These are phyloP conservation scores for Seriola dumerili DNA, from an alignment of 2,113 vertebrate genomes.

Conservation along the genomic window DNA sequence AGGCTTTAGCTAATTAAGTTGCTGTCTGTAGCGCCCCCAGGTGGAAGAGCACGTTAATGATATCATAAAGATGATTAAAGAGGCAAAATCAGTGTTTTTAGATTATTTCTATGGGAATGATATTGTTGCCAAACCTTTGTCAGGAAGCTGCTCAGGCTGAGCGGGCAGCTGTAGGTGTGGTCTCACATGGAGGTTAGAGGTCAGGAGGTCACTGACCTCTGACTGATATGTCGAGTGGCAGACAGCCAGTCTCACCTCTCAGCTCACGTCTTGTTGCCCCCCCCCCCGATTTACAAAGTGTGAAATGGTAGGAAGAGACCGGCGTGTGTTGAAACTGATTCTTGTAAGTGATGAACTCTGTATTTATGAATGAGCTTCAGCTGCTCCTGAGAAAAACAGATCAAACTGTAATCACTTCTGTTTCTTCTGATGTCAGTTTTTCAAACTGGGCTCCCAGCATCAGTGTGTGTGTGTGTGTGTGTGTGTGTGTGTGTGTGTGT, in stretches of 20 bases:
- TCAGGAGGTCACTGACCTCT: constrained; percentile 36
- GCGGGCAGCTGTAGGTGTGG: constrained; percentile 12
- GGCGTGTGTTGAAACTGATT: too few species aligned
- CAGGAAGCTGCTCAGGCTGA: background rate
- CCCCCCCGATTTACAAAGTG: constrained; percentile 33
- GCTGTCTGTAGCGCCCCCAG: constrained; percentile 70
- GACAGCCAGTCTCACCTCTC: constrained; percentile 47
- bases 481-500: too few species aligned
- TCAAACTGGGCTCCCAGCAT: too few species aligned
- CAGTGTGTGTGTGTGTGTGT: too few species aligned
- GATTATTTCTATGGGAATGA: too few species aligned
- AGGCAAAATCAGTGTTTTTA: background rate
- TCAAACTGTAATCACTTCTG: too few species aligned
- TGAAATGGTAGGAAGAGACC: background rate
- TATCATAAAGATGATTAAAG: background rate
- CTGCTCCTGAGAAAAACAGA: too few species aligned
- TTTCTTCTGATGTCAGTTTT: too few species aligned
- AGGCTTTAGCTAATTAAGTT: constrained; percentile 6
- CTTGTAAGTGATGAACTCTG: too few species aligned
- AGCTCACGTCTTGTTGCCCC: background rate
- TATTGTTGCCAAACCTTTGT: too few species aligned
- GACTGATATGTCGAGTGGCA: constrained; percentile 48
- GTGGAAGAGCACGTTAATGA: constrained; percentile 36
- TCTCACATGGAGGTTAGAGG: constrained; percentile 36
- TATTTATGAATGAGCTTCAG: too few species aligned